Conservation (phyloP, 2,113 vertebrate genomes). For the Coturnix japonica region DNA sequence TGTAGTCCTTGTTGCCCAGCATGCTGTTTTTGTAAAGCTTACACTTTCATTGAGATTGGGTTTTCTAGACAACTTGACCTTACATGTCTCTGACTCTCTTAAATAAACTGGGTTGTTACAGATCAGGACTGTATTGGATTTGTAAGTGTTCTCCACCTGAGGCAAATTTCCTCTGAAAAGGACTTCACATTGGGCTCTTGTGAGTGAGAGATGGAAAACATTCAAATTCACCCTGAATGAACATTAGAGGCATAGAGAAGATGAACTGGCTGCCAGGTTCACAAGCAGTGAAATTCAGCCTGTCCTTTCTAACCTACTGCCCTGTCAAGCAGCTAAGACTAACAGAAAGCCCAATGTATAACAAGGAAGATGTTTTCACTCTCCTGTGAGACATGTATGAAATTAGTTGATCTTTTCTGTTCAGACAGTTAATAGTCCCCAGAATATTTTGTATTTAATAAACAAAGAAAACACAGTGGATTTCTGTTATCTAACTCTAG, state of each 20-base stretch:
- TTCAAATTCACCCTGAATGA: neutral
- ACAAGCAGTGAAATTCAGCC: neutral
- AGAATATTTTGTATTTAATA: neutral
- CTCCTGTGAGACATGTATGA: neutral
- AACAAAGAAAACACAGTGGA: neutral
- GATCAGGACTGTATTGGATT: neutral
- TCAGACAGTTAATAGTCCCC: neutral
- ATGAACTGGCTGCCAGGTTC: neutral
- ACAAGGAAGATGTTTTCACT: neutral
- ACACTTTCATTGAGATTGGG: neutral
- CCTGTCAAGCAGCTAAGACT: neutral
- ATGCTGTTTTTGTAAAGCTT: neutral
- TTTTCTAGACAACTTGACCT: neutral
- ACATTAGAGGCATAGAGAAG: neutral
- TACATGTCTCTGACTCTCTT: neutral
- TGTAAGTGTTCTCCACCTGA: neutral
- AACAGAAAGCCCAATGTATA: neutral
- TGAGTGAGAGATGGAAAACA: neutral
- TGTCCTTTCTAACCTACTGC: neutral
- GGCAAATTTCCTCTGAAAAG: neutral
- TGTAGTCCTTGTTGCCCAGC: neutral
- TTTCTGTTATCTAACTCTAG: conserved; percentile 3
- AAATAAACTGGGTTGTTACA: neutral
- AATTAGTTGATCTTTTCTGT: neutral
- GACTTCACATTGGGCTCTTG: neutral